Percentiles rank a stretch among this genome's conserved stretches.
phyloP scores from a whole-genome alignment of 2,888 invertebrate species.

The Dioctria rufipes region DNA sequence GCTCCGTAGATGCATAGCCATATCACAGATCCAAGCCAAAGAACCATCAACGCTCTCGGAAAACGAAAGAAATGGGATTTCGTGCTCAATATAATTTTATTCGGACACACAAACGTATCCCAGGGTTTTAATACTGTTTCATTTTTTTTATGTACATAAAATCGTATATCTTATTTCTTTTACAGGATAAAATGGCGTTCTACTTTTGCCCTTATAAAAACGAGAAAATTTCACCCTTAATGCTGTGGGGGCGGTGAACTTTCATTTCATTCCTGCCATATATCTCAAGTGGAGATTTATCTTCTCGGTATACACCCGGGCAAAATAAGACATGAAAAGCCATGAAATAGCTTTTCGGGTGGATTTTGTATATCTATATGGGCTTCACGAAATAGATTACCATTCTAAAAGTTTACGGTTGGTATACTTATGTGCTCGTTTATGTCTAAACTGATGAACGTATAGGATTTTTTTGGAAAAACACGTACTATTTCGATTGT shows the following conservation, averaged over 20 bases:
- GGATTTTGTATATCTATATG: constrained; percentile 46
- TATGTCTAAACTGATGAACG: constrained; percentile 21
- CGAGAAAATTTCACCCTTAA: constrained; percentile 49
- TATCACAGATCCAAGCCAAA: not conserved
- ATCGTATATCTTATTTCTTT: constrained; percentile 49
- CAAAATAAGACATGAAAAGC: constrained; percentile 52
- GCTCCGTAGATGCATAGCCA: not conserved
- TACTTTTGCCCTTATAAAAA: constrained; percentile 37
- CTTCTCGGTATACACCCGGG: constrained; percentile 44
- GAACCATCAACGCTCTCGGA: not conserved
- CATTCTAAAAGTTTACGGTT: constrained; percentile 52
- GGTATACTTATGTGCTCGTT: constrained; percentile 18
- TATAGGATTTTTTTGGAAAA: not conserved
- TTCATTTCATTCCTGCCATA: constrained; percentile 48
- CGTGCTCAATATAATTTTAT: constrained; percentile 53
- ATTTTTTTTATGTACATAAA: constrained; percentile 44
- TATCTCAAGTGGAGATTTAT: constrained; percentile 53
- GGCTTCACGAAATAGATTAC: constrained; percentile 47
- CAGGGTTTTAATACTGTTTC: constrained; percentile 38
- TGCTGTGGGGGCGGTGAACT: constrained; percentile 22
- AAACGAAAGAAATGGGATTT: constrained; percentile 47
- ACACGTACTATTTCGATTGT: constrained; percentile 35
- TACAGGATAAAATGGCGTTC: constrained; percentile 31
- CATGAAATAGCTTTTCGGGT: constrained; percentile 47
- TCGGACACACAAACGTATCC: constrained; percentile 48